Evolutionary conservation across 1,140 invertebrate species (phyloP).

Genomic region (roundworm (Caenorhabditis elegans)): WBcel235 BX284606.5:16202001-16202500

Average conservation of each 20-base stretch:
- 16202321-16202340: not conserved
- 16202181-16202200: not conserved
- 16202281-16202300: not conserved
- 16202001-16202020: no score
- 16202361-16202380: not conserved
- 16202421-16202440: not conserved
- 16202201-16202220: not conserved
- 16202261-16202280: no score
- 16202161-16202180: not conserved
- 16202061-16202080: no score
- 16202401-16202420: not conserved
- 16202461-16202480: not conserved
- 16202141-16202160: not conserved
- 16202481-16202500: not conserved
- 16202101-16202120: no score
- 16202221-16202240: slow-evolving; percentile 4
- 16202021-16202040: no score
- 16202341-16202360: not conserved
- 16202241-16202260: not conserved
- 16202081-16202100: no score
- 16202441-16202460: no score
- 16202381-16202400: not conserved
- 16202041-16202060: no score
- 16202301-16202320: slow-evolving; percentile 10
- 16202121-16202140: not conserved